Evolutionary conservation across 2,797 vertebrate species (phyloP).

Genomic region (Tympanoctomys barrerae): DNA sequence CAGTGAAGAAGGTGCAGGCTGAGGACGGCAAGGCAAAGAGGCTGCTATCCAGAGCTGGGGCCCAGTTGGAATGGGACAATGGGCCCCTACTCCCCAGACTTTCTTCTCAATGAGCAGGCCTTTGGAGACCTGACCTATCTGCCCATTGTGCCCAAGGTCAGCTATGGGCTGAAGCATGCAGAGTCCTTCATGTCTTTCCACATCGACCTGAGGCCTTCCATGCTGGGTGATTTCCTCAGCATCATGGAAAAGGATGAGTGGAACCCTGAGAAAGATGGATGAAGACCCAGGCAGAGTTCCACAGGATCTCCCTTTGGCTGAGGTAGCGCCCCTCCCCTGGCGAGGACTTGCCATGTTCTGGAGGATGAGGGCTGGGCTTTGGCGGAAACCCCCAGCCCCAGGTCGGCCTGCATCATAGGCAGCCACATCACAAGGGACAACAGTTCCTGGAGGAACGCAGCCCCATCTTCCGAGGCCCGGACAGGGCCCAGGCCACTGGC

Average conservation of each 20-base stretch:
- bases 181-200: conserved; percentile 99
- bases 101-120: conserved; percentile 91
- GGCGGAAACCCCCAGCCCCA: conserved; percentile 89
- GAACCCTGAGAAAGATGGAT: conserved; percentile 89
- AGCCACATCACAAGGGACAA: conserved; percentile 90
- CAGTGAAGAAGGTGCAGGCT: conserved; percentile 90
- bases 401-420: conserved; percentile 85
- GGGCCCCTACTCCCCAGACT: conserved; percentile 79
- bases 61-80: conserved; percentile 89
- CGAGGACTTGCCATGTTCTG: conserved; percentile 75
- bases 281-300: conserved; percentile 52
- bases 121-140: conserved; percentile 95
- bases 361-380: conserved; percentile 84
- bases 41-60: conserved; percentile 80
- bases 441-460: conserved; percentile 91
- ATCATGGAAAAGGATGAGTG: conserved; percentile 97
- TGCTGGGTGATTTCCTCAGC: conserved; percentile 96
- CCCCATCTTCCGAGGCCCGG: conserved; percentile 84
- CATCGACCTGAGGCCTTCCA: conserved; percentile 98
- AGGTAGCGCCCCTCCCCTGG: background rate
- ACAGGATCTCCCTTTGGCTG: rapidly evolving
- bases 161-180: conserved; percentile 94
- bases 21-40: conserved; percentile 79
- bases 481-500: conserved; percentile 86
- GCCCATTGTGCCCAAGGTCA: conserved; percentile 89